These are phyloP conservation scores for Adelosebastes latens DNA, from an alignment of 2,797 vertebrate genomes.

Conservation along the genomic window DNA sequence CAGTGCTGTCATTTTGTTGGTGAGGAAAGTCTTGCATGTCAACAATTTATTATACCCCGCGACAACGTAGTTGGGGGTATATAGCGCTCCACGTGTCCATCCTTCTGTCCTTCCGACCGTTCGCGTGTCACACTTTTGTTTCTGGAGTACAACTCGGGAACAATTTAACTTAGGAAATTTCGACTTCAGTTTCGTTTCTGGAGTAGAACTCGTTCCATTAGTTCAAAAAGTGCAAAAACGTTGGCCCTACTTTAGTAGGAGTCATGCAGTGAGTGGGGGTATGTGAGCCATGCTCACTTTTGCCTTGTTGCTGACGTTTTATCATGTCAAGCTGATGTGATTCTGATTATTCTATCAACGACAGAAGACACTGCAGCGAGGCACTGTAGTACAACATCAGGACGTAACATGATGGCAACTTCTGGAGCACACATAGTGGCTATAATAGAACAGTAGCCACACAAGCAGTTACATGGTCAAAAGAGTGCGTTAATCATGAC, in stretches of 20 bases:
- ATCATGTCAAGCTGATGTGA: neutral
- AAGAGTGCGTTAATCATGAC: neutral
- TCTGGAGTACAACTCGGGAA: no score
- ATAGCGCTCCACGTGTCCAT: rapidly evolving
- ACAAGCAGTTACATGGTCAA: neutral
- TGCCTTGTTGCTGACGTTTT: neutral
- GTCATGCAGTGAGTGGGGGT: no score
- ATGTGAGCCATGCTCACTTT: no score
- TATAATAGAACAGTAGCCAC: neutral
- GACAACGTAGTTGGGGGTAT: no score
- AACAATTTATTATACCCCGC: neutral
- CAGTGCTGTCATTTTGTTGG: no score
- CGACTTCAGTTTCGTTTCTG: no score
- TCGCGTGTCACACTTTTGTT: no score
- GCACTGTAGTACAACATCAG: neutral
- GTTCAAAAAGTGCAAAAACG: no score
- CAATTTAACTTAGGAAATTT: no score
- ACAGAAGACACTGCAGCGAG: neutral
- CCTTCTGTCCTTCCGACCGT: no score
- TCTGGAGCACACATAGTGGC: neutral
- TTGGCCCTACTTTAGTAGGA: no score
- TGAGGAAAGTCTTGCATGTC: neutral
- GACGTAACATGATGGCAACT: neutral
- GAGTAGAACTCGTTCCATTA: no score
- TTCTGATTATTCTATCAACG: neutral